Evolutionary conservation across 2,888 invertebrate genomes (phyloP), one percentile per base, ranked within the genome.

Genomic region (Eucriotettix oculatus): DNA sequence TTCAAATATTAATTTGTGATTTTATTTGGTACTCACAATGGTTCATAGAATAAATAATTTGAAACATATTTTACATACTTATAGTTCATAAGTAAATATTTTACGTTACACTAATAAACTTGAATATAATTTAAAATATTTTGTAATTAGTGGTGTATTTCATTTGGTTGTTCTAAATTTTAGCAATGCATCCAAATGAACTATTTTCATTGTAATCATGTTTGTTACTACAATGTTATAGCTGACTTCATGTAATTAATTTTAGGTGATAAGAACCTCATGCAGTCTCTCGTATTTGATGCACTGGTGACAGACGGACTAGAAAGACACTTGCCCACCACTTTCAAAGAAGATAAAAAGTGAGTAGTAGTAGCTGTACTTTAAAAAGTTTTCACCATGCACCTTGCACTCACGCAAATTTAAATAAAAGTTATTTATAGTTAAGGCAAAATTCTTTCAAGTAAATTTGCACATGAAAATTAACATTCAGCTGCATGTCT

Each of bases 271-370:
- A 90, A 92, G 80, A 86, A 85, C 71, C 79, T 94, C 74, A 79
- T 94, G 68, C 93, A 94, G 75, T 90, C 91, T 63, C 78, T 94
- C 65, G 88, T 93, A 64, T 82, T 91, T 73, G 94, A 94, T 73
- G 93, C 94, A 54, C 86, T 87, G 81, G 87, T 91, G 67, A 92
- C 93, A 52, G 87, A 90, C 75, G 87, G 86, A 69, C 80, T 91
- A 72, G 87, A 55, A 76, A 78, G 66, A 75, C 74, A 68, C 76
- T 80, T 64, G 70, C 84, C 64, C 64, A 66, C 58, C 63, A 65
- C 58, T 52, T 66, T 61, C 41, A 61, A 59, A 42, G 59, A 61
- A 17, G 61, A 59, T 54, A 52, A 57, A 56, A 61, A 61, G 61
- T 61, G 59, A 61, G 61, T 59, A 59, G 54, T 57, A 42, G 16